Evolutionary conservation across 2,888 invertebrate genomes (phyloP), one percentile per base, ranked within the genome.

Genomic region (Odontocolon sp.): DNA sequence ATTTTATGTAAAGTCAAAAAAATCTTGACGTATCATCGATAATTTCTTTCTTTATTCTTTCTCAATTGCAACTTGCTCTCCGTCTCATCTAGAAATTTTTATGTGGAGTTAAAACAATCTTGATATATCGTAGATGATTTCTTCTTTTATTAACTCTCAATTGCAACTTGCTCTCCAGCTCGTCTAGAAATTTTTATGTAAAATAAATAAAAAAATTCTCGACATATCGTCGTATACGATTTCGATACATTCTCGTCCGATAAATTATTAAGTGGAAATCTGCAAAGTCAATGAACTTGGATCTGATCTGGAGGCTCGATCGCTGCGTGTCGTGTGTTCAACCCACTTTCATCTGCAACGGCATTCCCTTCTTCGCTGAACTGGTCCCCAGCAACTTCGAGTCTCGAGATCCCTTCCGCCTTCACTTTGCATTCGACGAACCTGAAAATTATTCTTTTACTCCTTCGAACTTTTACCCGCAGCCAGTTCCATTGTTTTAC

Each of bases 271-370:
- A 28, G 21, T 33, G 52, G 18, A 42, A 67, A 36, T 45, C 31
- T 23, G n/a, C 31, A 9, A 9, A 47, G 70, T 63, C 63, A 63
- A 63, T 54, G 63, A 71, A 63, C 70, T 45, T 21, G 26, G 23
- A 8, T 21, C 18, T 40, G 52, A n/a, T 23, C 14, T 31, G 26
- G 5, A 36, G 45, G 23, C 57, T 47, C 52, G 69, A 31, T 61
- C 52, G 5, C 38, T 28, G 31, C 8, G 63, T 26, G 50, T 38
- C 59, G 16, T 26, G 38, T 2, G 70, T 56, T 61, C 70, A 63
- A 63, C 70, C 70, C 70, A 71, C 70, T 71, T 71, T 71, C 70
- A 28, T 71, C 45, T 26, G 59, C 38, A 16, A 11, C 54, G 38
- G 9, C 45, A 36, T 54, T 63, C 16, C 61, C 70, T 36, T 45